Evolutionary conservation across 2,113 vertebrate species (phyloP), one percentile per base, ranked within the genome.

Genomic region (Calyptomena viridis): DNA sequence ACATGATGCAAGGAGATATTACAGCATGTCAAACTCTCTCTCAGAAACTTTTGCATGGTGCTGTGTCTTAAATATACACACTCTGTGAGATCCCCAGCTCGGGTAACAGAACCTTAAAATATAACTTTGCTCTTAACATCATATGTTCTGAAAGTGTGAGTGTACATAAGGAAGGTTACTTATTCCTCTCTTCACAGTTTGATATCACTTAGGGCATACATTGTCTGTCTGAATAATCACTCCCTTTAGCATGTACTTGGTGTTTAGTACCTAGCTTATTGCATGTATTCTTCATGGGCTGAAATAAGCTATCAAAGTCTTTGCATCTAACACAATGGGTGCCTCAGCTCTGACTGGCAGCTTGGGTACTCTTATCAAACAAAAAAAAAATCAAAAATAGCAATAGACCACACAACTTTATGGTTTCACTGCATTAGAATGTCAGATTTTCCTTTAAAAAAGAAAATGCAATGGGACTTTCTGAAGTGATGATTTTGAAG

Each of bases 131-230:
- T 75, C 6, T 75, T 23, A 22, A 12, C 17, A 46, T 23, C 30
- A 16, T 5, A 46, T 33, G 24, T 21, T 52, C 66, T 64, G 35
- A 60, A 35, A 53, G 9, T 42, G 30, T n/a, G 6, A 2, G 2
- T 37, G 3, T 35, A 15, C 12, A 24, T 60, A 58, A 81, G 16
- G 23, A 77, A 77, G 14, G 11, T 18, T 44, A 39, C 5, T 73
- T 69, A 89, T 71, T 44, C 35, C 35, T 69, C 50, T 60, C 10
- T 67, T 77, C 27, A 20, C 5, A 11, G 3, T 77, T 50, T 81
- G 28, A 4, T 73, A 37, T 21, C 42, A 35, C 25, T 59, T 28
- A 37, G 1, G 24, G 22, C 35, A 31, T 19, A 25, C 0, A 0
- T 27, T 25, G 5, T 11, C 22, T 31, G 2, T 42, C n/a, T 62